Evolutionary conservation across 2,797 vertebrate species (phyloP), one percentile per base, ranked within the genome.

Genomic region (Cynopterus sphinx): DNA sequence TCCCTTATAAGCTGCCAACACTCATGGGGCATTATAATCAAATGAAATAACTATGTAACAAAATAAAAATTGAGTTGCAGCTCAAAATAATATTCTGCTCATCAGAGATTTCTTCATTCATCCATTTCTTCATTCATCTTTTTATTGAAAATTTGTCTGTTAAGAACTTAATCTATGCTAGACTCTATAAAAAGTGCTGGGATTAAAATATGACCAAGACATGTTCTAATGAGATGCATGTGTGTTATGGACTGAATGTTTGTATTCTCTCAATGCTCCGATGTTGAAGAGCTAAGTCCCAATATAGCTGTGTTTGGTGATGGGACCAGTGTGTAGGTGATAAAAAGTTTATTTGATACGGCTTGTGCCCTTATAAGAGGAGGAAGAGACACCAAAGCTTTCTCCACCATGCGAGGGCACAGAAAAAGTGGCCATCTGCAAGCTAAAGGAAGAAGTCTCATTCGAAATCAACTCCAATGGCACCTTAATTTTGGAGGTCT

Each of bases 101-200:
- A 31, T 57, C 3, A 71, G 78, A 28, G 61, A 81, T 75, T 63
- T 94, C n/a, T 79, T 79, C 26, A 28, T 81, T 28, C 3, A 51
- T 22, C 12, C 13, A 13, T 68, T 67, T 8, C 13, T 1, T 75
- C 31, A 65, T 24, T 41, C 6, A 92, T 65, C 49, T 7, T 65
- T 94, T 77, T 36, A 82, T 4, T 71, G 21, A 51, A 93, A 53
- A 65, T 43, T 51, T 78, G 21, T 51, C 41, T 55, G 46, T 63
- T 43, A 28, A 70, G 24, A 81, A 46, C 8, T 61, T 46, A 41
- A 39, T 75, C 59, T 70, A 10, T 85, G 39, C n/a, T 3, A 51
- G 39, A 24, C 31, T n/a, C 41, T 43, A 17, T 9, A 9, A 5
- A 67, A 68, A 79, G 17, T 86, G 8, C 13, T 55, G 28, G 6